phyloP scores from a whole-genome alignment of 2,888 invertebrate species.

The Eristalis pertinax region DNA sequence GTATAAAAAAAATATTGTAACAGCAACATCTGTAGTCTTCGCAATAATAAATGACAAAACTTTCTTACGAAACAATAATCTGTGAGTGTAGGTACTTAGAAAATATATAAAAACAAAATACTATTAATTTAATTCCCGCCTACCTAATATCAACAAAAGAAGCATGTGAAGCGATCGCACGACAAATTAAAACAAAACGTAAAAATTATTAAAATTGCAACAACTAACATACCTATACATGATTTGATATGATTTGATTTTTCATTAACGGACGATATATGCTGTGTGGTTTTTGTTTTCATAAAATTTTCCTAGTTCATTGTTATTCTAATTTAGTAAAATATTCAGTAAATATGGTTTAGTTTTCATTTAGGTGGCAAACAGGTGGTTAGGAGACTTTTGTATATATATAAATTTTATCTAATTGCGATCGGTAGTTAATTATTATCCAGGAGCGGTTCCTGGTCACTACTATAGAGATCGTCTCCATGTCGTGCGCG shows the following conservation, averaged over 20 bases:
- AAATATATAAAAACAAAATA: slow-evolving; percentile 22
- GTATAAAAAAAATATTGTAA: slow-evolving; percentile 16
- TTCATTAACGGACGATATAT: slow-evolving; percentile 59
- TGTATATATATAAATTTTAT: slow-evolving; percentile 23
- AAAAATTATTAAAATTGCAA: slow-evolving; percentile 29
- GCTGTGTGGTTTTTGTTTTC: neutral
- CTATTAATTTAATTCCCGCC: slow-evolving; percentile 35
- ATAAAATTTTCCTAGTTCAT: neutral
- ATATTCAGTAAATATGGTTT: slow-evolving; percentile 37
- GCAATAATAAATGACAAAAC: slow-evolving; percentile 13
- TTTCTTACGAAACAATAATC: slow-evolving; percentile 5
- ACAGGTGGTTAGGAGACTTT: slow-evolving; percentile 22
- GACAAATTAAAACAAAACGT: slow-evolving; percentile 27
- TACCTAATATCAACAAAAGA: slow-evolving; percentile 30
- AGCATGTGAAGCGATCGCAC: slow-evolving; percentile 25
- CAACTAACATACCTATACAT: slow-evolving; percentile 28
- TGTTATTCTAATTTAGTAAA: slow-evolving; percentile 26
- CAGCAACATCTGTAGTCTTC: neutral
- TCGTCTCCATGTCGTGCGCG: slow-evolving; percentile 67
- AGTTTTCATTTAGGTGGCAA: slow-evolving; percentile 33
- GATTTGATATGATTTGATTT: slow-evolving; percentile 64
- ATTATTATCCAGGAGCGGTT: slow-evolving; percentile 75
- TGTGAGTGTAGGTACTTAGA: neutral
- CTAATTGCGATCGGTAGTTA: slow-evolving; percentile 39
- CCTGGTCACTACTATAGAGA: slow-evolving; percentile 75